phyloP scores from a whole-genome alignment of 2,113 vertebrate species.

The Gallinago undulata region DNA sequence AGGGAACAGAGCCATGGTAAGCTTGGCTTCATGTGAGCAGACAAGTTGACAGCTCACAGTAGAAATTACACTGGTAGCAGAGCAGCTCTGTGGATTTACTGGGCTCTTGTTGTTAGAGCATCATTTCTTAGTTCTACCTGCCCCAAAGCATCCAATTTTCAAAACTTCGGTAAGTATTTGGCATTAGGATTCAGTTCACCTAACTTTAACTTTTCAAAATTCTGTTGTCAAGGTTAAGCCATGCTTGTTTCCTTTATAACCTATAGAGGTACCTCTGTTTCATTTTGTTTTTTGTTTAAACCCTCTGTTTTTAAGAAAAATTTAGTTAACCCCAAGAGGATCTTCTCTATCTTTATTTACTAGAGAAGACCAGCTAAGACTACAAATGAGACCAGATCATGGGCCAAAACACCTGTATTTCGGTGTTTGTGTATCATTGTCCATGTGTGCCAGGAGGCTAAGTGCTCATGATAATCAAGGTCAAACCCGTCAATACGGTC shows the following conservation, averaged over 20 bases:
- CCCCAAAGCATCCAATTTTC: neutral
- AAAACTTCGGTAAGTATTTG: neutral
- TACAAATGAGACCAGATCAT: neutral
- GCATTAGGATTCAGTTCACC: neutral
- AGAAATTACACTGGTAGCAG: neutral
- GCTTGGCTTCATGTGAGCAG: neutral
- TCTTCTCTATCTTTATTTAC: neutral
- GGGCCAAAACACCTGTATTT: neutral
- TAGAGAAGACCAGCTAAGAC: neutral
- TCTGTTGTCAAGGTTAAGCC: neutral
- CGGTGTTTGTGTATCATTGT: neutral
- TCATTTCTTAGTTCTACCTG: neutral
- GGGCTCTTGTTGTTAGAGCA: neutral
- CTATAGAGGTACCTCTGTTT: rapidly evolving
- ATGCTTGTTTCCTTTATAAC: neutral
- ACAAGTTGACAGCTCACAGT: neutral
- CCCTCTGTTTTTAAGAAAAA: neutral
- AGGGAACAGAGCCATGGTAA: neutral
- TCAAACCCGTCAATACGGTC: neutral
- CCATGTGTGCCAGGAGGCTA: neutral
- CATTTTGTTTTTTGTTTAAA: neutral
- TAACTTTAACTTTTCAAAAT: neutral
- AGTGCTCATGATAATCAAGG: neutral
- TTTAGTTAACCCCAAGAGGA: neutral
- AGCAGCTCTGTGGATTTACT: neutral